Percentiles rank a stretch among this genome's conserved stretches.
Conservation (phyloP, 2,797 vertebrate species). For the Atherinosoma microstoma region DNA sequence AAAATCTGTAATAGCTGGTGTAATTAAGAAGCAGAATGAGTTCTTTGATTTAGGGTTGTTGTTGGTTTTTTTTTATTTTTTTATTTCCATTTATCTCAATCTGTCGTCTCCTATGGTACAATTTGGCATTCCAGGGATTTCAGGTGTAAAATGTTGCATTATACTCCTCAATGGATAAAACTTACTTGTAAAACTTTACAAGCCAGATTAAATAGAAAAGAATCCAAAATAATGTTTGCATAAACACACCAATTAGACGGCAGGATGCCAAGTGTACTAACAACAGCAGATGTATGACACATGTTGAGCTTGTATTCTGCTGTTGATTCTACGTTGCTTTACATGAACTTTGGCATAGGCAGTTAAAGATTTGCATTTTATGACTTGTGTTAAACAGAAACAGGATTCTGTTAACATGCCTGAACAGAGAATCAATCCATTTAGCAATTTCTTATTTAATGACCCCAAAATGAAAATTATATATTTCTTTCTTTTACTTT, state of each 20-base stretch:
- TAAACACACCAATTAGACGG: slow-evolving; percentile 25
- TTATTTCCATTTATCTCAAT: neutral
- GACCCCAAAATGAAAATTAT: neutral
- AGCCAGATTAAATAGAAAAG: slow-evolving; percentile 11
- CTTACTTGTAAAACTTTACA: slow-evolving; percentile 20
- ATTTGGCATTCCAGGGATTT: neutral
- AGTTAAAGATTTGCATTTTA: slow-evolving; percentile 19
- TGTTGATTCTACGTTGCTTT: slow-evolving; percentile 27
- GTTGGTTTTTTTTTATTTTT: no score
- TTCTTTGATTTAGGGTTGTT: neutral
- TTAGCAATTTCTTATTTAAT: neutral
- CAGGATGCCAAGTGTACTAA: slow-evolving; percentile 25
- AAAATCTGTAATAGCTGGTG: neutral
- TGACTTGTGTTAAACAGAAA: slow-evolving; percentile 15
- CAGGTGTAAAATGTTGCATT: slow-evolving; percentile 16
- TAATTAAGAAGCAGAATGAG: neutral
- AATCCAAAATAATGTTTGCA: slow-evolving; percentile 36
- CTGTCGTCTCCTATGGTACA: neutral
- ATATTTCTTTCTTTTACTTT: neutral
- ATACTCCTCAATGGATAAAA: slow-evolving; percentile 20
- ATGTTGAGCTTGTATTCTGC: slow-evolving; percentile 25
- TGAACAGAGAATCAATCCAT: slow-evolving; percentile 4
- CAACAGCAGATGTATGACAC: slow-evolving; percentile 37
- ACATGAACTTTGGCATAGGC: slow-evolving; percentile 14
- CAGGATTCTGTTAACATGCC: slow-evolving; percentile 12